Base-by-base conservation (phyloP, 2,113 vertebrate genomes). In the Raja brachyura region DNA sequence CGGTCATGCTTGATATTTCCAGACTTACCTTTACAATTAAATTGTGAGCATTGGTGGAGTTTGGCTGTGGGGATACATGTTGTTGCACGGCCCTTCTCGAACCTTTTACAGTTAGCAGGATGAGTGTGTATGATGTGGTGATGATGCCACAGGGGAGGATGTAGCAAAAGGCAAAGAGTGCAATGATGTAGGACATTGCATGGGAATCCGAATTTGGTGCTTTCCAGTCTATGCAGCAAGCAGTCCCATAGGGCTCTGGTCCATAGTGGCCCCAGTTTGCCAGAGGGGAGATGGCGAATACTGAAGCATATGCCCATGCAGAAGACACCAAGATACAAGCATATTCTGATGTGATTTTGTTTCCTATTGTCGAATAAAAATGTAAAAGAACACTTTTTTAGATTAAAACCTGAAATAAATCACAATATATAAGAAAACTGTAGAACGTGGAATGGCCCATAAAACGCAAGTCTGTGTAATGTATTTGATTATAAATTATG, bases 131-230 rank as follows among this genome's bases (percentile, higher is more conserved):
- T 93, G 97, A 98, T 90, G 94, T 77, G 63, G 97, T 95, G 95
- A 98, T 97, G 94, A 98, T 94, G 39, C 96, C 94, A 94, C 97
- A 97, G 48, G 97, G 97, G 3, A 98, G 93, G 0, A 98, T 94
- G 95, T 97, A 98, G 95, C 97, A 98, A 96, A 97, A 98, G 95
- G 97, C 75, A 94, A 98, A 96, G 93, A 98, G 97, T 1, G 77
- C 96, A 74, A 97, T 22, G 94, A 97, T 97, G 96, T 97, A 98
- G 95, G 96, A 96, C 93, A 95, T 95, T 81, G 97, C 96, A 8
- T 94, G 95, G 22, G 93, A 70, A 93, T 93, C 95, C n/a, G 93
- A 56, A 94, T 94, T 95, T 0, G 97, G 95, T 0, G 96, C 94
- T 0, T 95, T 94, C 98, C 97, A 98, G 66, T 95, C 61, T 94